Evolutionary conservation across 2,113 vertebrate species (phyloP), one percentile per base, ranked within the genome.

Genomic region (Sorex fumeus): DNA sequence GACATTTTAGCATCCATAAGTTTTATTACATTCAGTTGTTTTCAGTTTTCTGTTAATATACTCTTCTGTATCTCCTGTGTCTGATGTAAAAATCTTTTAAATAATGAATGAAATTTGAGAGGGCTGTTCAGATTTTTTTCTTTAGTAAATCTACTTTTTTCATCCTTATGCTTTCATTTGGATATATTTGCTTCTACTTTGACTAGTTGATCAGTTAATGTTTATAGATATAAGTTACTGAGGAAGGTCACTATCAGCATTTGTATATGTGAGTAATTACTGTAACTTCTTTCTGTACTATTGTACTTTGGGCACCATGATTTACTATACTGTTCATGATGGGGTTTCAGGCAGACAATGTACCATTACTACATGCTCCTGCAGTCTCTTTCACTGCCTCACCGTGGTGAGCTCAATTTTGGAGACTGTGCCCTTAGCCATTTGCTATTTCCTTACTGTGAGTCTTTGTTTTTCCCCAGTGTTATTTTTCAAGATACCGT

Each of bases 11-110:
- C 67, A 60, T 80, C 9, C 30, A 32, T 67, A 78, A 92, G 12
- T 81, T 75, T 88, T 62, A 80, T 75, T 91, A 34, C 13, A 30
- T 57, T 87, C 19, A 64, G 45, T 84, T 87, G 53, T 88, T 93
- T 90, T 90, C 18, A 62, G 47, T 50, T 13, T 50, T 50, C 47
- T 50, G 47, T 50, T 10, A 2, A 13, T 50, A 84, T 36, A 4
- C 67, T 93, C 60, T 84, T 62, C 40, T 84, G 21, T 84, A 84
- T 84, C 10, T 12, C 36, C 16, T 62, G 21, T 78, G 30, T 91
- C 88, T 79, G 78, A 47, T 28, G 40, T 53, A 16, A 23, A 76
- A 25, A 85, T 95, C 45, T 88, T 88, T 95, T 60, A 93, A 88
- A 67, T 82, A 25, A 71, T 84, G 67, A 45, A 69, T 88, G 53